Base-by-base conservation (phyloP, 2,113 vertebrate species). In the Pyrgilauda ruficollis region DNA sequence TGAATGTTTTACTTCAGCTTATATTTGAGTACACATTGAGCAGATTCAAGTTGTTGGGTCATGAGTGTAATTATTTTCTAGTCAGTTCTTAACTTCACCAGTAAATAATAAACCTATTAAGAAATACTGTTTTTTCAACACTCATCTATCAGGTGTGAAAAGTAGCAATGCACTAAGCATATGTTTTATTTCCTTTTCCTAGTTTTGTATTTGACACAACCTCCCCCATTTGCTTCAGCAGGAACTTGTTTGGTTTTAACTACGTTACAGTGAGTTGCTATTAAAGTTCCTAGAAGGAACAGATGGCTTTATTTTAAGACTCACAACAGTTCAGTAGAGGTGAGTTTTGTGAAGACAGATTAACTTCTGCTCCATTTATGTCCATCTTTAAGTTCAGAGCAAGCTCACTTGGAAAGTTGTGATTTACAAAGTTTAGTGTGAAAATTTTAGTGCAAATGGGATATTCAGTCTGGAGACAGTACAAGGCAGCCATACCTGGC, bases 91-190 rank as follows among this genome's bases (percentile, higher is more conserved):
- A 78, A 33, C 47, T 73, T 90, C 39, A 84, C 52, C 63, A 85
- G 77, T 94, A 93, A 94, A 85, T 94, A 92, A 77, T 69, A 94
- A 90, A 74, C 33, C 44, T 85, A 59, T 81, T 93, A 79, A 67
- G 39, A 93, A 75, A 62, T 77, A 70, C 50, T 70, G 21, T 58
- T 92, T 70, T 87, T 82, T 63, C 37, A 84, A 76, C 17, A 15
- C n/a, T 77, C 19, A 27, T 83, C 64, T 64, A 61, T 91, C 88
- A 78, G 87, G 56, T 41, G 26, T 75, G 56, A 89, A 87, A 82
- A 94, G 43, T 30, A 67, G 17, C 56, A 91, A 39, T 30, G 46
- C 52, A 53, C 46, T 59, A 61, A 87, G 56, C 52, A 78, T 82
- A 58, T 92, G 70, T 35, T 93, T 70, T 62, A 73, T 73, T 86